Evolutionary conservation across 2,888 invertebrate species (phyloP), one percentile per base, ranked within the genome.

Genomic region (Idaea straminata): DNA sequence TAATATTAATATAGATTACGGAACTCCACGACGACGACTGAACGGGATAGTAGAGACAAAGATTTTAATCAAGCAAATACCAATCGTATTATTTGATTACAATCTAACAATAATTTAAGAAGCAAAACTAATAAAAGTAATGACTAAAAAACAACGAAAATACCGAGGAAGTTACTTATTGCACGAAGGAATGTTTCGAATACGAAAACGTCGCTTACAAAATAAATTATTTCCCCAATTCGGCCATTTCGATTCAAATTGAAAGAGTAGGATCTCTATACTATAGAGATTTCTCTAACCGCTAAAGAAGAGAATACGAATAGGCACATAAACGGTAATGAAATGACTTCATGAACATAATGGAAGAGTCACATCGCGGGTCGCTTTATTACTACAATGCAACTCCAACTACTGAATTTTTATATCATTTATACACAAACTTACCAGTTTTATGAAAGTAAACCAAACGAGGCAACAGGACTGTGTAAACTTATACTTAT

Each of bases 201-300:
- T 84, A 84, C 16, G 47, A 88, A 88, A 88, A 86, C 87, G 85
- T 83, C 84, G 83, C 83, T 81, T 84, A 82, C 79, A 81, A 87
- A 86, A 91, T 89, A 91, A 89, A 89, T 89, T 87, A 89, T 88
- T 86, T 83, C 84, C 79, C 84, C 85, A 83, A 89, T 88, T 87
- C 90, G 86, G 83, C 85, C 86, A 87, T 89, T 90, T 87, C 88
- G 82, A 90, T 91, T 91, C 87, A 88, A 91, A 91, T 89, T 88
- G 90, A 89, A 89, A 91, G 86, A 88, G 82, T 86, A n/a, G n/a
- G n/a, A 87, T 88, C 84, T 84, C 83, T 85, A 83, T 87, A 25
- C 25, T 25, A 89, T 87, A 88, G 84, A 89, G 87, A 89, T 90
- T 89, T 88, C 79, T 88, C 85, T 89, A 87, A 88, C 87, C 88